Conservation (phyloP, 2,113 vertebrate species). For the Pongo abelii region DNA sequence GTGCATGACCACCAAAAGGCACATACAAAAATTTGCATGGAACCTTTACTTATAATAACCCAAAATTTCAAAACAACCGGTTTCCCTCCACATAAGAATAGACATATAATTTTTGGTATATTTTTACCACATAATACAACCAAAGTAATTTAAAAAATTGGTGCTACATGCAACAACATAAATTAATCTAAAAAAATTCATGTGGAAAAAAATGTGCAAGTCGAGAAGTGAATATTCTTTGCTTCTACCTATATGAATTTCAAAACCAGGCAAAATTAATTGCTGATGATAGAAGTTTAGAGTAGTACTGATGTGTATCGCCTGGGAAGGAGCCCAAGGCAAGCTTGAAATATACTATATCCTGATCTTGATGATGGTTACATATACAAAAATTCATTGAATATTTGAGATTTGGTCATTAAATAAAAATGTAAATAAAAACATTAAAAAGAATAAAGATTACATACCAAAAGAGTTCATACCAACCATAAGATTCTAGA, state of each 20-base stretch:
- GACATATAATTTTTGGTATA: not conserved
- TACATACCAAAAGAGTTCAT: not conserved
- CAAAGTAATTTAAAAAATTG: not conserved
- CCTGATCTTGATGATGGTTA: not conserved
- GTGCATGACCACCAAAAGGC: not conserved
- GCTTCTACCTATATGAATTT: not conserved
- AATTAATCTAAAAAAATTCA: not conserved
- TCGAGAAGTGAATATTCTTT: not conserved
- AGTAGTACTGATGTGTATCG: not conserved
- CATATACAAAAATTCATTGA: not conserved
- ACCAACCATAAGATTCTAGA: not conserved
- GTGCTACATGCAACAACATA: not conserved
- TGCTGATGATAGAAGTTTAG: not conserved
- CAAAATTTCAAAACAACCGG: not conserved
- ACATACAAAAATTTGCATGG: not conserved
- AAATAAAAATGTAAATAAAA: not conserved
- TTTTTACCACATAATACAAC: not conserved
- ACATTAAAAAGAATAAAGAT: not conserved
- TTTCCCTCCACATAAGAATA: not conserved
- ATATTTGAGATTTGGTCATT: not conserved
- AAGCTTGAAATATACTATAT: not conserved
- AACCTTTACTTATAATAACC: not conserved
- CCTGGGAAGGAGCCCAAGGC: not conserved
- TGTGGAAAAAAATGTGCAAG: not conserved
- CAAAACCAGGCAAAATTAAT: not conserved